A percentile compares a stretch with the other conserved stretches of the same genome.
phyloP scores from a whole-genome alignment of 1,140 invertebrate species.

The Drosophila busckii region DNA sequence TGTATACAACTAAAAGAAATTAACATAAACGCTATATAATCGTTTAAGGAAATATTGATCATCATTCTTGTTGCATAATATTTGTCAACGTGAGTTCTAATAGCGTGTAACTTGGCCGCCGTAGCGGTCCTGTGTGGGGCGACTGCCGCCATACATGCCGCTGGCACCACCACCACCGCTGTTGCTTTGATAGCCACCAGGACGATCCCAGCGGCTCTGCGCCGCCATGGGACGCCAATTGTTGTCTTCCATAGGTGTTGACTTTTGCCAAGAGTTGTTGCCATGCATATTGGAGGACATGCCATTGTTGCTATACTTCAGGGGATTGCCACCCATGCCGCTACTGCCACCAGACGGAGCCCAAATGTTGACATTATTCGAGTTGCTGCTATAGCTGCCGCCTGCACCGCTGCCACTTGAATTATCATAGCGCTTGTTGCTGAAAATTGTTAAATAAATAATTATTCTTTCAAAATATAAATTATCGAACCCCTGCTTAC shows the following conservation, averaged over 20 bases:
- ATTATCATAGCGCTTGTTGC: conserved; percentile 71
- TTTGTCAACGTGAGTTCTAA: conserved; percentile 33
- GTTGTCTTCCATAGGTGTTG: conserved; percentile 55
- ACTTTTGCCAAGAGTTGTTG: conserved; percentile 70
- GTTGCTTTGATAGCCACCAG: conserved; percentile 59
- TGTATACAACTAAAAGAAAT: conserved; percentile 48
- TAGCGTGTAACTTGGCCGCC: conserved; percentile 61
- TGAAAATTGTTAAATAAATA: conserved; percentile 1
- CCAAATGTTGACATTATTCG: conserved; percentile 61
- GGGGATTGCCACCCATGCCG: conserved; percentile 41
- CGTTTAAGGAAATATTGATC: conserved; percentile 30
- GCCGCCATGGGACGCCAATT: conserved; percentile 58
- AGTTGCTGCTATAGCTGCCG: conserved; percentile 53
- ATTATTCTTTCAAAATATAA: neutral
- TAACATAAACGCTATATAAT: conserved; percentile 42
- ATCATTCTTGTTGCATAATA: conserved; percentile 12
- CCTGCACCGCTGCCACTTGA: conserved; percentile 45
- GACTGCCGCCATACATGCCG: conserved; percentile 62
- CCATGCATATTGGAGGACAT: conserved; percentile 62
- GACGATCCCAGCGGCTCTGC: conserved; percentile 71
- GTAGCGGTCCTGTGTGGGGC: conserved; percentile 61
- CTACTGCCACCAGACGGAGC: conserved; percentile 46
- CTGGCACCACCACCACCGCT: conserved; percentile 34
- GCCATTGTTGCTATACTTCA: conserved; percentile 67
- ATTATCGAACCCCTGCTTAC: conserved; percentile 6